These are phyloP conservation scores for Rhopalosiphum maidis DNA, from an alignment of 1,140 invertebrate species.

Conservation along the genomic window DNA sequence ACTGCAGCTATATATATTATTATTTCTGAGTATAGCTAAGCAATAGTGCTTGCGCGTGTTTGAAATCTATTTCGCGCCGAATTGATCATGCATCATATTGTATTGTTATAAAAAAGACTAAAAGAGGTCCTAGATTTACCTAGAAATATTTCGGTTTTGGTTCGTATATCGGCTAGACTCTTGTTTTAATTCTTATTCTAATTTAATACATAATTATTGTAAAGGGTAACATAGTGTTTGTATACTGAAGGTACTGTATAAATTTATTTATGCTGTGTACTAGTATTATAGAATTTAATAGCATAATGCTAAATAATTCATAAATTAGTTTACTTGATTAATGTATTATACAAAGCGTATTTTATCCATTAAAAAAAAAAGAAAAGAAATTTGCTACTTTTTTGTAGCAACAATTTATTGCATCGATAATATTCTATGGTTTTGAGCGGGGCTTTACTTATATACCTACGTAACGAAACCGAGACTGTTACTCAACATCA, in stretches of 20 bases:
- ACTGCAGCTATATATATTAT: neutral
- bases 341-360: neutral
- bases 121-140: no score
- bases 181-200: no score
- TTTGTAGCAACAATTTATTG: neutral
- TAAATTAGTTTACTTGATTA: neutral
- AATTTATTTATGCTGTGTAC: no score
- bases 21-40: neutral
- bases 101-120: no score
- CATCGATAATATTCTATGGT: neutral
- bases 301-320: neutral
- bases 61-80: no score
- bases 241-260: no score
- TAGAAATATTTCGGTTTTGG: no score
- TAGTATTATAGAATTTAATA: neutral
- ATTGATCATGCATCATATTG: no score
- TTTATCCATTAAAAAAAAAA: neutral
- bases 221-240: no score
- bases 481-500: neutral
- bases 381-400: no score
- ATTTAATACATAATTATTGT: no score
- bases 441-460: neutral
- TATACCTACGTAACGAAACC: neutral
- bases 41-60: neutral
- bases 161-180: no score